A percentile compares a stretch with the other conserved stretches of the same genome.
Evolutionary conservation across 2,888 invertebrate species (phyloP).

Genomic region (Ectropis crepuscularia): DNA sequence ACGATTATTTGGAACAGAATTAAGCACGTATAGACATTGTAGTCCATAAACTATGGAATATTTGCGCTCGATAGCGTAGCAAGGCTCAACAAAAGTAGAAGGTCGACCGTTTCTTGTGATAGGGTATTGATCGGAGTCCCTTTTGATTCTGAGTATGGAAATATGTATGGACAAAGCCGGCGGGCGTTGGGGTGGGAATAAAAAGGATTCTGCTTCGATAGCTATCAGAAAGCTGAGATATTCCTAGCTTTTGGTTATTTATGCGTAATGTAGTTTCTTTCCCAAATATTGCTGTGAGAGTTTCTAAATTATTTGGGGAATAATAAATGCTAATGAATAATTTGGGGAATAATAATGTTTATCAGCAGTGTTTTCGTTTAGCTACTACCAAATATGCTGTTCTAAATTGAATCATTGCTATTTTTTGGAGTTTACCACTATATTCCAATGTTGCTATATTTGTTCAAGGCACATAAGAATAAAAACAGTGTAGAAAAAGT

Average conservation of each 20-base stretch:
- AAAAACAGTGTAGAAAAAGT: too few species aligned
- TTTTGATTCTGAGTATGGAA: slow-evolving; percentile 32
- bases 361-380: too few species aligned
- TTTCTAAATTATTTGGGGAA: background rate
- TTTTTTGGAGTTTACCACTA: too few species aligned
- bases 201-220: slow-evolving; percentile 18
- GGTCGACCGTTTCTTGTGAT: slow-evolving; percentile 42
- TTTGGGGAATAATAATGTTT: too few species aligned
- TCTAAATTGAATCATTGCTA: too few species aligned
- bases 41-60: slow-evolving; percentile 44
- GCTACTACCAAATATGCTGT: too few species aligned
- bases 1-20: slow-evolving; percentile 3
- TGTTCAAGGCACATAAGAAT: too few species aligned
- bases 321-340: too few species aligned
- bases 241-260: slow-evolving; percentile 7
- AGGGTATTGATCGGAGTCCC: slow-evolving; percentile 51
- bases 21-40: slow-evolving; percentile 42
- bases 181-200: slow-evolving; percentile 13
- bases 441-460: too few species aligned
- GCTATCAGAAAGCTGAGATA: slow-evolving; percentile 6
- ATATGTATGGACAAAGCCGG: slow-evolving; percentile 29
- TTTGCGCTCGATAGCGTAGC: slow-evolving; percentile 49
- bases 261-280: background rate
- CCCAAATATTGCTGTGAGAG: background rate
- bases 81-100: slow-evolving; percentile 42